Evolutionary conservation across 2,797 vertebrate genomes (phyloP), one percentile per base, ranked within the genome.

Genomic region (Apogon talboti): DNA sequence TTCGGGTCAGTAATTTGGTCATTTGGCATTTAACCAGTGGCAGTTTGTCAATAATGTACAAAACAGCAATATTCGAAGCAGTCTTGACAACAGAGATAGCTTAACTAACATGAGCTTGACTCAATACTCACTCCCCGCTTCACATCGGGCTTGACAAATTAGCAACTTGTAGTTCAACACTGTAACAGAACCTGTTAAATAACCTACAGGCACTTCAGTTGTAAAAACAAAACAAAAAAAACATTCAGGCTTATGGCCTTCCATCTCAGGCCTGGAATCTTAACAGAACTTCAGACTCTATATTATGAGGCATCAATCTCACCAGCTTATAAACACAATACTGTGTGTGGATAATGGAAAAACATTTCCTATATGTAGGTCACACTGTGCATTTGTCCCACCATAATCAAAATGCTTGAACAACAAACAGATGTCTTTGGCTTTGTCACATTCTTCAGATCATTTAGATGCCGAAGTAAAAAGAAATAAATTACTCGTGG

Each of bases 391-490:
- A 62, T 79, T 53, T 35, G 47, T 30, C 42, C 38, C 44, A 72
- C 65, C 66, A 65, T 64, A 53, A 80, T 78, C 57, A 46, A 71
- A 74, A 49, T 0, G 6, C 63, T 4, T 37, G 46, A 66, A 53
- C 68, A 71, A 73, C 55, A 78, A 75, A 87, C 60, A 42, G 49
- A 63, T 19, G 57, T 89, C 87, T 90, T 89, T 91, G 90, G 87
- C 78, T 86, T 88, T n/a, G 21, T 82, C 71, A 52, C 73, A 67
- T 71, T 68, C 46, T 63, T 52, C 37, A 56, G 50, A 54, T 74
- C 65, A 53, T 41, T 69, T 13, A 7, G 40, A 47, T 18, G 37
- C 65, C 19, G 44, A 12, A 45, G 57, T 35, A 63, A 24, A 21
- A 21, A 42, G 13, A 55, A 28, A 28, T 1, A 28, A 28, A 28